Conservation (phyloP, 2,888 invertebrate genomes). For the Onchidella celtica region DNA sequence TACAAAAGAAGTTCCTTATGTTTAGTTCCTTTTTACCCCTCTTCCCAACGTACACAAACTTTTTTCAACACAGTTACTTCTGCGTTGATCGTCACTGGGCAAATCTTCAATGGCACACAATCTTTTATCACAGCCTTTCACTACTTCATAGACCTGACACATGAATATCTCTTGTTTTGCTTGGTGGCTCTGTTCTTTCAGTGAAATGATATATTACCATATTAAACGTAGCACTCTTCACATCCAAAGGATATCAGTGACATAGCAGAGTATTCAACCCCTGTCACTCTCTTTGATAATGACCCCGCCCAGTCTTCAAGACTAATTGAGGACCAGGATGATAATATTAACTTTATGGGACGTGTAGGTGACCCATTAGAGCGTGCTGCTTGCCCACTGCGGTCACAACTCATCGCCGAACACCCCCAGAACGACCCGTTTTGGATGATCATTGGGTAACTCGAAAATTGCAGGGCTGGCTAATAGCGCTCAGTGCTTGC, state of each 20-base stretch:
- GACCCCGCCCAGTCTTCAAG: background rate
- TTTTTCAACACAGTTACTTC: no score
- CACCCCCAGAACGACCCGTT: background rate
- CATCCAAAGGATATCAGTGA: background rate
- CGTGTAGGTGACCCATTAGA: slow-evolving; percentile 37
- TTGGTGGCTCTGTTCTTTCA: no score
- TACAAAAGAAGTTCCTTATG: no score
- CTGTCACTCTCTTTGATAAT: background rate
- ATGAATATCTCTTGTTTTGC: no score
- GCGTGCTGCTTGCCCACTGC: slow-evolving; percentile 6
- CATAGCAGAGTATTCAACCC: background rate
- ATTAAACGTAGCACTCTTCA: no score
- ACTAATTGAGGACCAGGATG: slow-evolving; percentile 16
- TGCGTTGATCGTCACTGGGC: no score
- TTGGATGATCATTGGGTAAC: slow-evolving; percentile 41
- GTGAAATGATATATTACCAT: no score
- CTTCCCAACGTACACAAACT: no score
- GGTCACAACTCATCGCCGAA: background rate
- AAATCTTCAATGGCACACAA: no score
- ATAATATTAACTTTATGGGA: slow-evolving; percentile 13
- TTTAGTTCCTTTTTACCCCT: no score
- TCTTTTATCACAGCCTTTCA: no score
- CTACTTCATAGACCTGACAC: no score
- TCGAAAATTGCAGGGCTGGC: slow-evolving; percentile 33
- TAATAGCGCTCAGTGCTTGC: background rate